Percentiles rank a stretch among this genome's conserved stretches.
These are phyloP conservation scores for Montipora efflorescens DNA, from an alignment of 64 coral and sea anemone species.

Conservation along the genomic window DNA sequence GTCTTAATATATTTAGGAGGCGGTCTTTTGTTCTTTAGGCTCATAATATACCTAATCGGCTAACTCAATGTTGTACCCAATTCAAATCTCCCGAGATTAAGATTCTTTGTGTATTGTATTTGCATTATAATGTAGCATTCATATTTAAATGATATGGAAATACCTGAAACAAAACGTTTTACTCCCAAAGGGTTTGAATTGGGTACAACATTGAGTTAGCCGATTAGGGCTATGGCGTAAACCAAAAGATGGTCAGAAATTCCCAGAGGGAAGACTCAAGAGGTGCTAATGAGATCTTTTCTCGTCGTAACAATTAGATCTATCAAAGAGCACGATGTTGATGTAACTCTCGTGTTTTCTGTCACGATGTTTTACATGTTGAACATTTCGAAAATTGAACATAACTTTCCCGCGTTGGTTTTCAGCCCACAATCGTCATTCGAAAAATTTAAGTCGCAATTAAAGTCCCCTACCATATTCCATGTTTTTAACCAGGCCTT, in stretches of 20 bases:
- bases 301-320: conserved; percentile 37
- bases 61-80: too few species aligned
- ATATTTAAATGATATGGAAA: too few species aligned
- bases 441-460: conserved; percentile 24
- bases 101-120: too few species aligned
- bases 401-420: not conserved
- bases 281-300: conserved; percentile 38
- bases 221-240: not conserved
- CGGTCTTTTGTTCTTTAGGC: conserved; percentile 46
- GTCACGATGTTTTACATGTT: conserved; percentile 9
- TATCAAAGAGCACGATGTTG: conserved; percentile 6
- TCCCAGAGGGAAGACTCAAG: conserved; percentile 23
- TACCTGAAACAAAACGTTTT: too few species aligned
- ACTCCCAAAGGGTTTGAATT: too few species aligned
- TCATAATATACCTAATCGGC: not conserved
- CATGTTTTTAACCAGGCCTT: conserved; percentile 44
- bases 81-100: too few species aligned
- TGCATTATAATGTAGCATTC: too few species aligned
- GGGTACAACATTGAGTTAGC: too few species aligned
- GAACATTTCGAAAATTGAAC: not conserved
- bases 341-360: conserved; percentile 1
- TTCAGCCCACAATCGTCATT: not conserved
- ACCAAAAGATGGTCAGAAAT: not conserved
- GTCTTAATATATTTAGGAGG: conserved; percentile 44
- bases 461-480: conserved; percentile 31